Evolutionary conservation across 2,797 vertebrate genomes (phyloP).

Genomic region (Xerus rutilus): DNA sequence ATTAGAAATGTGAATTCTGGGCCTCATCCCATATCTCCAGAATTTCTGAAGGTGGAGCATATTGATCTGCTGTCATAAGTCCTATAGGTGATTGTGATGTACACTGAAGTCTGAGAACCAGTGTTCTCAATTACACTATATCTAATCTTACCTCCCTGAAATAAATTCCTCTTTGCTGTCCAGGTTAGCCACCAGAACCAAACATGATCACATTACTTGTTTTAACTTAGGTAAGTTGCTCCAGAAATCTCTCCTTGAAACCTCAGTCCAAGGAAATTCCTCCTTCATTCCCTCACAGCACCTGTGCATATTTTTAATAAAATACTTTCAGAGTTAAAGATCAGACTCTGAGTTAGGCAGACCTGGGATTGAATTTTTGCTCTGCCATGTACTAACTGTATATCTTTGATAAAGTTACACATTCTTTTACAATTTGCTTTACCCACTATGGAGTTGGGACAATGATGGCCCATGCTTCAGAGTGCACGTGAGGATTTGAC

Average conservation of each 20-base stretch:
- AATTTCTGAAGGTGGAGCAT: fast-evolving
- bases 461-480: too few species aligned
- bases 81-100: neutral
- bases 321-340: neutral
- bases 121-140: neutral
- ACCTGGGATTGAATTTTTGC: neutral
- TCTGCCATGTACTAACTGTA: fast-evolving
- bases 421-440: neutral
- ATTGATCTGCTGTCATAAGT: neutral
- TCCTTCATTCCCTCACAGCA: fast-evolving
- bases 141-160: neutral
- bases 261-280: neutral
- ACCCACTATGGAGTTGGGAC: neutral
- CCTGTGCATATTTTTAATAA: neutral
- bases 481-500: neutral
- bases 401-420: neutral
- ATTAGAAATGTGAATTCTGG: neutral
- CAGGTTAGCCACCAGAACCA: neutral
- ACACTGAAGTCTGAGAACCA: neutral
- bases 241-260: neutral
- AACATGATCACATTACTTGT: neutral
- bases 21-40: fast-evolving
- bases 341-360: neutral
- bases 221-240: neutral
- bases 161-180: neutral